Evolutionary conservation across 2,888 invertebrate genomes (phyloP).

Genomic region (Mythimna impura): DNA sequence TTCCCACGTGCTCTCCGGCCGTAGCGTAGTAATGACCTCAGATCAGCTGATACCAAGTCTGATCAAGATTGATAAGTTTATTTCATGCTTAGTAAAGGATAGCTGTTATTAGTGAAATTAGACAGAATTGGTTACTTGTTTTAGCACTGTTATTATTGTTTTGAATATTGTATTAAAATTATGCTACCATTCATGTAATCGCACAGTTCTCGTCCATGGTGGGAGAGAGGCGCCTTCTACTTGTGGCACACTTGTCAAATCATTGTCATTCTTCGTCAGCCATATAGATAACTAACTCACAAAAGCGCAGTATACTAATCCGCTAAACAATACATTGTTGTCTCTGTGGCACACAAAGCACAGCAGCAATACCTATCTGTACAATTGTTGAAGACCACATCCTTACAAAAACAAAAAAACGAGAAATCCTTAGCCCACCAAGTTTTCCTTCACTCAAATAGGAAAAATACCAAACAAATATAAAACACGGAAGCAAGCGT

Average conservation of each 20-base stretch:
- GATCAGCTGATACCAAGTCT: slow-evolving; percentile 60
- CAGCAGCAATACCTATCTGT: background rate
- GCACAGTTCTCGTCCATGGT: too few species aligned
- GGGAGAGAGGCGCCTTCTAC: too few species aligned
- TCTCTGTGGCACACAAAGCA: slow-evolving; percentile 17
- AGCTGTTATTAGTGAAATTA: slow-evolving; percentile 46
- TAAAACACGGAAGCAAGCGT: slow-evolving; percentile 70
- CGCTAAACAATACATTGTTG: slow-evolving; percentile 7
- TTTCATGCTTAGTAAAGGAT: slow-evolving; percentile 54
- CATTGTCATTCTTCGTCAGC: background rate
- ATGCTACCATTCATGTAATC: too few species aligned
- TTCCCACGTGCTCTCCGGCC: slow-evolving; percentile 79
- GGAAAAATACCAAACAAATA: slow-evolving; percentile 67
- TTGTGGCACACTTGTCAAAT: too few species aligned
- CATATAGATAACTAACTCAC: background rate
- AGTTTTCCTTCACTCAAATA: slow-evolving; percentile 63
- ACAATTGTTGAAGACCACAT: background rate
- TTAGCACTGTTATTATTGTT: background rate
- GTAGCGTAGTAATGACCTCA: slow-evolving; percentile 79
- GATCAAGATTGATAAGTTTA: slow-evolving; percentile 66
- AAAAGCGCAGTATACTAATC: background rate
- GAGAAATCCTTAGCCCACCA: slow-evolving; percentile 28
- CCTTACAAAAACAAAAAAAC: slow-evolving; percentile 26
- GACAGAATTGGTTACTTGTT: background rate
- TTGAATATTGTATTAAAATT: background rate